A percentile compares a stretch with the other conserved stretches of the same genome.
Conservation (phyloP, 1,140 invertebrate species). For the Drosophila nebulosa region DNA sequence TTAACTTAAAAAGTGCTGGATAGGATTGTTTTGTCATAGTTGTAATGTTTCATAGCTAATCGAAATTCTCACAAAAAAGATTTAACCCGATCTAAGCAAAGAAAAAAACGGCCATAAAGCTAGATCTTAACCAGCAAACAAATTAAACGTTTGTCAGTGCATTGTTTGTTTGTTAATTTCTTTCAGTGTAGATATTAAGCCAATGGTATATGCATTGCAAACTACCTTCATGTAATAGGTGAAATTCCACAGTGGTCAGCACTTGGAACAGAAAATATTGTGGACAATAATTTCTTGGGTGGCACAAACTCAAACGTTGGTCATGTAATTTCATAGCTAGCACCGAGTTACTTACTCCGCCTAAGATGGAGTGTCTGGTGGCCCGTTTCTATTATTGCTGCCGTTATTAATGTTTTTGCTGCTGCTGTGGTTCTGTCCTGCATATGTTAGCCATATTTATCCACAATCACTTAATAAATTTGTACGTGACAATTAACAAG, state of each 20-base stretch:
- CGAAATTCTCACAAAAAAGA: neutral
- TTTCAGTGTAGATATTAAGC: neutral
- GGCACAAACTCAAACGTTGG: slow-evolving; percentile 6
- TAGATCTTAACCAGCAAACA: too few species aligned
- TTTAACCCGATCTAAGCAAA: too few species aligned
- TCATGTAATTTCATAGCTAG: slow-evolving; percentile 37
- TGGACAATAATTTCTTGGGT: neutral
- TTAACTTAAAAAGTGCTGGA: too few species aligned
- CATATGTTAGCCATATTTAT: slow-evolving; percentile 34
- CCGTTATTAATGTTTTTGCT: too few species aligned
- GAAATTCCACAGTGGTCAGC: neutral
- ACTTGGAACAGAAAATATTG: neutral
- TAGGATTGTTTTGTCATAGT: too few species aligned
- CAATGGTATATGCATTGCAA: neutral
- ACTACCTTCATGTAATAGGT: neutral
- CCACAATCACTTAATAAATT: slow-evolving; percentile 53
- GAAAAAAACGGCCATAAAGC: too few species aligned
- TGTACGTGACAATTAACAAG: slow-evolving; percentile 69
- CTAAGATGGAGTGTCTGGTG: slow-evolving; percentile 2
- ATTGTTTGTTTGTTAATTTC: too few species aligned
- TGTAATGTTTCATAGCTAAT: too few species aligned
- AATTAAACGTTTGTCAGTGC: too few species aligned
- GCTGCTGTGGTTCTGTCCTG: slow-evolving; percentile 8
- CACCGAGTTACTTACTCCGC: slow-evolving; percentile 14
- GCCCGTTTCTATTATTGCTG: slow-evolving; percentile 1